Evolutionary conservation across 2,888 invertebrate genomes (phyloP), one percentile per base, ranked within the genome.

Genomic region (Taphrorychus bicolor): DNA sequence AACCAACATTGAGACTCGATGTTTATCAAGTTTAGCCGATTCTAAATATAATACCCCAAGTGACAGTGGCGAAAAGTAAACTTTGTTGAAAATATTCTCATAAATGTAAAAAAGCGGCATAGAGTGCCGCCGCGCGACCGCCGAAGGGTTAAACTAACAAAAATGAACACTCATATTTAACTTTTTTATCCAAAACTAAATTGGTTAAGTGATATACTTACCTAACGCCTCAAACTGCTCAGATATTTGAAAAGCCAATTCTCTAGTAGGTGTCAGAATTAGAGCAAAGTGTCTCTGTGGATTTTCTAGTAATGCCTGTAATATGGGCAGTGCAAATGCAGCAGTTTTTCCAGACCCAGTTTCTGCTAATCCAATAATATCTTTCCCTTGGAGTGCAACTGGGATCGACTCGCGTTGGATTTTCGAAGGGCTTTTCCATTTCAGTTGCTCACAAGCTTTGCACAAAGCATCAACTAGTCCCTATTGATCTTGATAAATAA

Each of bases 201-300:
- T n/a, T n/a, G n/a, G n/a, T n/a, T n/a, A n/a, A n/a, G n/a, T n/a
- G n/a, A n/a, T n/a, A n/a, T n/a, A n/a, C 82, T 84, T 83, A 92
- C 93, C 98, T 69, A 99, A 85, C 2, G 98, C 98, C 82, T 97
- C 95, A 85, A 99, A 96, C 80, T 99, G 99, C 83, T 99, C 98
- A 0, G 95, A 93, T 78, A 99, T 99, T 83, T 99, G 99, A 81
- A 97, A 97, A 2, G 99, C 99, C 76, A 99, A 84, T 83, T 99
- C 99, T 82, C 99, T 88, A 0, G 99, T 99, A 0, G 99, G 99
- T 14, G 99, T 98, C 57, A 99, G 82, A 72, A 99, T 86, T 0
- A 98, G 84, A 0, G 96, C 96, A 83, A 96, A 99, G 78, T 97
- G 91, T 80, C 97, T 86, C 80, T 98, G 98, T 0, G 98, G 98